Conservation (phyloP, 2,113 vertebrate species). For the Pterocles orientalis region DNA sequence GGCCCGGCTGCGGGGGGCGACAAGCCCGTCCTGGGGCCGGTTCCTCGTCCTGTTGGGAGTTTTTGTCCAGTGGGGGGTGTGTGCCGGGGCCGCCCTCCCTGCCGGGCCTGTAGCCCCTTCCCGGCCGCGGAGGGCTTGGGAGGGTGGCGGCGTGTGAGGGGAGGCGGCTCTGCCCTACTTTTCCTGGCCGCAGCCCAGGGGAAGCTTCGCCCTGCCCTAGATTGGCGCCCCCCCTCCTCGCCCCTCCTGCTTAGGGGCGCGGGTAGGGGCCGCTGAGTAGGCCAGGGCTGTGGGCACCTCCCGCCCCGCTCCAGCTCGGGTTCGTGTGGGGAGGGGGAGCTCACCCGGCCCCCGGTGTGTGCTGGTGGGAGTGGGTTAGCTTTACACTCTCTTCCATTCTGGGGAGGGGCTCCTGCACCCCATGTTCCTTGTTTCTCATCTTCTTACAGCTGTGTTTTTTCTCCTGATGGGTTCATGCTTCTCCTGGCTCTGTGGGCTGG, state of each 20-base stretch:
- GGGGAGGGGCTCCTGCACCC: neutral
- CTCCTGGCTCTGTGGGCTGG: neutral
- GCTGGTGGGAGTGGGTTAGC: neutral
- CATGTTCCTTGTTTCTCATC: neutral
- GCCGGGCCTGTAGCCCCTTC: neutral
- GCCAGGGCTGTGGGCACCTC: neutral
- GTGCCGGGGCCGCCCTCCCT: neutral
- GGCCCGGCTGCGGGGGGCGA: too few species aligned
- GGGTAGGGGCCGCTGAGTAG: neutral
- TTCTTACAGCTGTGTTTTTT: neutral
- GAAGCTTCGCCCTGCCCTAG: neutral
- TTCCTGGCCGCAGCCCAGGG: neutral
- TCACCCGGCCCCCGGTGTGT: neutral
- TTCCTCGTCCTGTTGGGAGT: neutral
- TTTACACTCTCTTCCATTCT: too few species aligned
- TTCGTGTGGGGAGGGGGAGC: neutral
- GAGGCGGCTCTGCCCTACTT: slow-evolving; percentile 13
- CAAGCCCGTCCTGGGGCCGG: neutral
- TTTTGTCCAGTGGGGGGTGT: neutral
- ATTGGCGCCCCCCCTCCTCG: neutral
- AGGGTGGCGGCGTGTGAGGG: neutral
- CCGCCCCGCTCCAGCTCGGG: too few species aligned
- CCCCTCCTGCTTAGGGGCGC: neutral
- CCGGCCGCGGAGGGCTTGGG: neutral
- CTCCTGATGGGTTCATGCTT: neutral